phyloP scores from a whole-genome alignment of 2,888 invertebrate species.

The Ophonus ardosiacus region DNA sequence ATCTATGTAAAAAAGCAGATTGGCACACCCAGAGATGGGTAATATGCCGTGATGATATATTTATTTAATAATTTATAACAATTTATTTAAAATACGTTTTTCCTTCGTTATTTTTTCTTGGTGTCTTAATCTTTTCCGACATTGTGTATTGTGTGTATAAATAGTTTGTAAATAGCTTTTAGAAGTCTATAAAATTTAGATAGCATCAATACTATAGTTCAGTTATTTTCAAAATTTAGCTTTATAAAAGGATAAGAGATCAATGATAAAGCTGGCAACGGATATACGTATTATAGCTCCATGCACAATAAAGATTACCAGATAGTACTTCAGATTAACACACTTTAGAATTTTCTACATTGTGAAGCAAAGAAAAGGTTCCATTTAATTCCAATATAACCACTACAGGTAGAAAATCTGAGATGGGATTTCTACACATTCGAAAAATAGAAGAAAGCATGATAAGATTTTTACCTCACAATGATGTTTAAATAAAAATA shows the following conservation, averaged over 20 bases:
- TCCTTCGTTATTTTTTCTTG: neutral
- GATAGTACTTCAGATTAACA: slow-evolving; percentile 44
- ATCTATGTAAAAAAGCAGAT: too few species aligned
- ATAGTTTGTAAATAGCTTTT: slow-evolving; percentile 69
- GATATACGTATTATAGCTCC: slow-evolving; percentile 15
- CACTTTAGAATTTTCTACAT: slow-evolving; percentile 30
- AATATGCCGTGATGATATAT: too few species aligned
- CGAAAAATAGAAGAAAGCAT: neutral
- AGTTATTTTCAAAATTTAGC: slow-evolving; percentile 8
- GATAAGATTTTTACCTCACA: neutral
- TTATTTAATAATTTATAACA: neutral
- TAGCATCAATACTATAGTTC: slow-evolving; percentile 1
- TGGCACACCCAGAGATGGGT: too few species aligned
- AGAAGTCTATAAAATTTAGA: slow-evolving; percentile 30
- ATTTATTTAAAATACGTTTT: neutral
- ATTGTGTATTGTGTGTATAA: slow-evolving; percentile 72
- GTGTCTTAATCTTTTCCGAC: slow-evolving; percentile 67
- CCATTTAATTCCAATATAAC: slow-evolving; percentile 37
- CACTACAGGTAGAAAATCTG: neutral
- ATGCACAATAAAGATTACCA: slow-evolving; percentile 1
- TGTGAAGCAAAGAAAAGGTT: neutral
- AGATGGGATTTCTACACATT: slow-evolving; percentile 30
- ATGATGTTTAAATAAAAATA: neutral
- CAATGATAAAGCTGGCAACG: neutral
- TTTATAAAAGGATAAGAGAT: neutral